These are phyloP conservation scores for Myotis daubentonii DNA, from an alignment of 2,797 vertebrate genomes.

Conservation along the genomic window DNA sequence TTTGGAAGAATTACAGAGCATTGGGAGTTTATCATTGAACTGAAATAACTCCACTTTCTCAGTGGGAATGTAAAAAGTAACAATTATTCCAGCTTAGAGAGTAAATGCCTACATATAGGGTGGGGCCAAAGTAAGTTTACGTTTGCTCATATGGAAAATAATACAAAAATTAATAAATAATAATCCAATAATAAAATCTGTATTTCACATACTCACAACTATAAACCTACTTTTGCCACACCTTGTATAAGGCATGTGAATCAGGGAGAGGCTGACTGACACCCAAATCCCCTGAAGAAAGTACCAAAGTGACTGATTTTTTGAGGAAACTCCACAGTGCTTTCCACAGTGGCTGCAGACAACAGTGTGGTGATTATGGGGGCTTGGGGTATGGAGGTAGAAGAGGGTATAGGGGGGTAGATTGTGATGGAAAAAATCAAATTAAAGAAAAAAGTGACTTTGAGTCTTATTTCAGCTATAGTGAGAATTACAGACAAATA, in stretches of 20 bases:
- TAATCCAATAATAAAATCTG: too few relatives aligned
- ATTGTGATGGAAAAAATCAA: neutral
- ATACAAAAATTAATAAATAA: too few relatives aligned
- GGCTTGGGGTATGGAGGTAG: too few relatives aligned
- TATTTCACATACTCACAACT: neutral
- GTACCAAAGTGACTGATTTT: neutral
- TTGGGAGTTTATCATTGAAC: neutral
- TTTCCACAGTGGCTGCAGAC: neutral
- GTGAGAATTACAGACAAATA: neutral
- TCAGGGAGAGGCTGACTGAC: neutral
- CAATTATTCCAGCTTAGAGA: neutral
- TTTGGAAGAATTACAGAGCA: neutral
- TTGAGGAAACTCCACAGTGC: neutral
- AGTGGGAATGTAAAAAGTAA: neutral
- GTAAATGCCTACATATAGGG: neutral
- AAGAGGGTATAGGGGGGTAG: neutral
- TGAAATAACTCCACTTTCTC: neutral
- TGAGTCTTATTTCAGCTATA: neutral
- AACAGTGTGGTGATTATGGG: neutral
- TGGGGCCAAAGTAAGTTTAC: neutral
- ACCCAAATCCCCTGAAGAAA: neutral
- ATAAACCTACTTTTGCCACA: neutral
- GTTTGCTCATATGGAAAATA: neutral
- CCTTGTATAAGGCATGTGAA: neutral
- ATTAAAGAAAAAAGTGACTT: neutral